Evolutionary conservation across 2,113 vertebrate genomes (phyloP).

Genomic region (Actinemys pallida): DNA sequence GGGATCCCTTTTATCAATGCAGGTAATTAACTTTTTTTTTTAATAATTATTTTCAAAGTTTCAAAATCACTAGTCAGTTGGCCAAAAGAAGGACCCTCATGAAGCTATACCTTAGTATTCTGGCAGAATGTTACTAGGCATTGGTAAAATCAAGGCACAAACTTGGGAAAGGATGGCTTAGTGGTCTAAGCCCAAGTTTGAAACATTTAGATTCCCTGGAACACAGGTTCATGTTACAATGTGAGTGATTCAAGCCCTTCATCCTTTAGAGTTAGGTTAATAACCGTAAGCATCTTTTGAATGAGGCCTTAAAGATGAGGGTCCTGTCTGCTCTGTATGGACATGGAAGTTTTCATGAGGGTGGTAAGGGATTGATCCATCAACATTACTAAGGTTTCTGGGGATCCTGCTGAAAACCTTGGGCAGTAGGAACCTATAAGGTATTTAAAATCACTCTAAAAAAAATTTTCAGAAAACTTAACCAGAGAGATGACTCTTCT

Average conservation of each 20-base stretch:
- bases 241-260: not conserved
- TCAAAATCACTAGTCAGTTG: not conserved
- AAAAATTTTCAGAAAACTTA: not conserved
- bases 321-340: not conserved
- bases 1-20: slow-evolving; percentile 89
- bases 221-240: not conserved
- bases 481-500: not conserved
- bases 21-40: slow-evolving; percentile 77
- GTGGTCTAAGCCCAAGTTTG: not conserved
- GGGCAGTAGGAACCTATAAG: not conserved
- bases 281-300: not conserved
- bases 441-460: not conserved
- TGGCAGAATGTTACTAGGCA: slow-evolving; percentile 15
- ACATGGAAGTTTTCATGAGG: fast-evolving
- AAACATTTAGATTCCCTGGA: not conserved
- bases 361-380: fast-evolving
- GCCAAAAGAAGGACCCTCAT: slow-evolving; percentile 15
- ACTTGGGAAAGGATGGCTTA: not conserved
- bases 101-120: slow-evolving; percentile 19
- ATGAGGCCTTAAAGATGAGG: not conserved
- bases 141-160: not conserved
- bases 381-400: not conserved
- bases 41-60: slow-evolving; percentile 49
- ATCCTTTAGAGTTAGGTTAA: not conserved
- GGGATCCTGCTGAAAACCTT: not conserved